Percentiles rank a stretch among this genome's conserved stretches.
phyloP scores from a whole-genome alignment of 1,140 invertebrate genomes.

The Euborellia annulipes region DNA sequence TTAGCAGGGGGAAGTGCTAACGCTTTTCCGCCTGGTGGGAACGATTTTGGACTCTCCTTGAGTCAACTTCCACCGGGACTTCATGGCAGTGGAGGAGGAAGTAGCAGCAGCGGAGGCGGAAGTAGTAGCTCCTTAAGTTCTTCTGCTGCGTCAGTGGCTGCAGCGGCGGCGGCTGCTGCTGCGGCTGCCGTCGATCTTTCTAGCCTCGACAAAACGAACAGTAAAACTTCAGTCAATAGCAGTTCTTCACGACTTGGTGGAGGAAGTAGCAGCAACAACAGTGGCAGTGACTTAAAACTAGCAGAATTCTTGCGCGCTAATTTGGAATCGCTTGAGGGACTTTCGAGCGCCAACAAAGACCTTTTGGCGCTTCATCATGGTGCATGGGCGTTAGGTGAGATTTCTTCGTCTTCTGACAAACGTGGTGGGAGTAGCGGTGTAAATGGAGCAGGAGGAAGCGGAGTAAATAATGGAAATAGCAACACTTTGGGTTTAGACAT shows the following conservation, averaged over 20 bases:
- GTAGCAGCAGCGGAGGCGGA: not conserved
- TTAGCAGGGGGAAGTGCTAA: not conserved
- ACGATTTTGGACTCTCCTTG: no score
- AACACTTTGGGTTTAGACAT: no score
- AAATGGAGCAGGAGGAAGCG: no score
- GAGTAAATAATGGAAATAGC: no score
- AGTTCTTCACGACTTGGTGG: constrained; percentile 21
- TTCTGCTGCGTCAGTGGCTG: not conserved
- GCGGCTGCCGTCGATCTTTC: constrained; percentile 20
- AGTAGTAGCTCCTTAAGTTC: constrained; percentile 1
- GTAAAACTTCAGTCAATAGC: constrained; percentile 19
- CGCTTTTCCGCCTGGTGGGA: no score
- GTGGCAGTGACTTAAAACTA: constrained; percentile 26
- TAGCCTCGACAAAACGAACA: constrained; percentile 20
- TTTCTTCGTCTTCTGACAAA: no score
- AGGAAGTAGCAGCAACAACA: constrained; percentile 24
- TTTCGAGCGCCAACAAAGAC: constrained; percentile 31
- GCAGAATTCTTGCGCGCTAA: constrained; percentile 45
- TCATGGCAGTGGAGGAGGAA: not conserved
- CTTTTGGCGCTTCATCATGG: constrained; percentile 51
- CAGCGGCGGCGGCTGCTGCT: not conserved
- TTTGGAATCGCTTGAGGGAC: constrained; percentile 49
- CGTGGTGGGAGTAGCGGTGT: no score
- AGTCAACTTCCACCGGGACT: constrained; percentile 1
- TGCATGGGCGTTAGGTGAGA: constrained; percentile 30